A percentile compares a stretch with the other conserved stretches of the same genome.
Evolutionary conservation across 2,113 vertebrate genomes (phyloP).

Genomic region (Cyprinodon tularosa): DNA sequence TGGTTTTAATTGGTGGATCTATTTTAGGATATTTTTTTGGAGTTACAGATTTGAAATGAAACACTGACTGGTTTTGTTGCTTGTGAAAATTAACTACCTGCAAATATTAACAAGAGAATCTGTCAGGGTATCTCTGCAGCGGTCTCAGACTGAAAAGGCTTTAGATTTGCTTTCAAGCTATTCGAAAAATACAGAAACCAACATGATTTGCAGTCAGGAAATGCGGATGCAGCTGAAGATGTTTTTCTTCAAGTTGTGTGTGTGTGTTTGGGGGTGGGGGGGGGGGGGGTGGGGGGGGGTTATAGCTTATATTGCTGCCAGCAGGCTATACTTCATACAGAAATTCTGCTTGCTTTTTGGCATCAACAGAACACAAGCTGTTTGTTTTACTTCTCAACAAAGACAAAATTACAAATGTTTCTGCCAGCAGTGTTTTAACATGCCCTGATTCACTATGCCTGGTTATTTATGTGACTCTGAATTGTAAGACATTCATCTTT

Average conservation of each 20-base stretch:
- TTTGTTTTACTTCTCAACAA: slow-evolving; percentile 49
- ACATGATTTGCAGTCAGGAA: slow-evolving; percentile 49
- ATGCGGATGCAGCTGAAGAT: slow-evolving; percentile 46
- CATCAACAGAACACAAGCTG: slow-evolving; percentile 17
- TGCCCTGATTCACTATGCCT: slow-evolving; percentile 30
- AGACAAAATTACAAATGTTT: slow-evolving; percentile 57
- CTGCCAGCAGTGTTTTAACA: slow-evolving; percentile 34
- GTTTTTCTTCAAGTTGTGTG: slow-evolving; percentile 40
- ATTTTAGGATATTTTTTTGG: neutral
- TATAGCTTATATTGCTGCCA: slow-evolving; percentile 53
- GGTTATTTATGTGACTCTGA: slow-evolving; percentile 29
- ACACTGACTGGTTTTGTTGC: neutral
- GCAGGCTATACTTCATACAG: slow-evolving; percentile 37
- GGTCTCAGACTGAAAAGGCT: slow-evolving; percentile 29
- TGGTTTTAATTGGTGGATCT: neutral
- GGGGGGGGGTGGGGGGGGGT: slow-evolving; percentile 52
- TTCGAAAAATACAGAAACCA: slow-evolving; percentile 25
- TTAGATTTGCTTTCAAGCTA: slow-evolving; percentile 12
- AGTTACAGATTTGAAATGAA: neutral
- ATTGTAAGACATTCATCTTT: slow-evolving; percentile 13
- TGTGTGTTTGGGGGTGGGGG: neutral
- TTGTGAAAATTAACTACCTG: neutral
- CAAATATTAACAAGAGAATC: neutral
- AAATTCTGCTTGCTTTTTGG: slow-evolving; percentile 43
- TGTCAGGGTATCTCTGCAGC: slow-evolving; percentile 21